A percentile compares a stretch with the other conserved stretches of the same genome.
phyloP scores from a whole-genome alignment of 2,888 invertebrate genomes.

The Nymphalis urticae region DNA sequence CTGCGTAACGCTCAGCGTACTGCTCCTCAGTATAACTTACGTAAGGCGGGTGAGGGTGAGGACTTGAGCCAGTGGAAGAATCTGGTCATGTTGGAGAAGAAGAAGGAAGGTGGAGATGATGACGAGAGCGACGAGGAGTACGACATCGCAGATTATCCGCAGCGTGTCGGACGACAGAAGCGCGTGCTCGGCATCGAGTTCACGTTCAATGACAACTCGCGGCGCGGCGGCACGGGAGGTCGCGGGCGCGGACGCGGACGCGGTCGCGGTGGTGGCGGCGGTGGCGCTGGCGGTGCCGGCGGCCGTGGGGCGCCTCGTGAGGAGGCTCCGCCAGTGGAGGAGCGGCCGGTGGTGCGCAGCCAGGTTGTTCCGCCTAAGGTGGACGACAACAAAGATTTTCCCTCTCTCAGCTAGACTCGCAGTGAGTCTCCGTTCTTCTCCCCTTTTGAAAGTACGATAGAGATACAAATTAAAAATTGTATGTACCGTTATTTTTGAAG shows the following conservation, averaged over 20 bases:
- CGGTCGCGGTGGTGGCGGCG: constrained; percentile 66
- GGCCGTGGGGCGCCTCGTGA: constrained; percentile 63
- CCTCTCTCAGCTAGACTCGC: constrained; percentile 89
- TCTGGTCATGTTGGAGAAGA: constrained; percentile 90
- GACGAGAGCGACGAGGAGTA: constrained; percentile 87
- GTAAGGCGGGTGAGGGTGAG: constrained; percentile 97
- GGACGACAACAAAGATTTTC: constrained; percentile 97
- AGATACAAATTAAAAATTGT: constrained; percentile 80
- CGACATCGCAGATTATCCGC: constrained; percentile 89
- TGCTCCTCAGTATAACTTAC: constrained; percentile 93
- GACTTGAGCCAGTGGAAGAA: constrained; percentile 96
- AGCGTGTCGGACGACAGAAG: constrained; percentile 92
- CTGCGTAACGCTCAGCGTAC: constrained; percentile 88
- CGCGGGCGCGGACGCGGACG: constrained; percentile 83
- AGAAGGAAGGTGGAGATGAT: constrained; percentile 85
- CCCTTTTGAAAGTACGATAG: constrained; percentile 73
- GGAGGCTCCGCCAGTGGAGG: constrained; percentile 62
- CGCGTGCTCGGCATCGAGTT: constrained; percentile 93
- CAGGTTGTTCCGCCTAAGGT: constrained; percentile 88
- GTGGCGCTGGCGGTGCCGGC: constrained; percentile 63
- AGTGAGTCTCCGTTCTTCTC: constrained; percentile 68
- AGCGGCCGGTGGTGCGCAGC: constrained; percentile 61
- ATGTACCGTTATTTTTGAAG: constrained; percentile 82
- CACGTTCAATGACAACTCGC: constrained; percentile 90
- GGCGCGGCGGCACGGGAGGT: constrained; percentile 86